Percentiles rank a stretch among this genome's conserved stretches.
Evolutionary conservation across 2,888 invertebrate genomes (phyloP).

Genomic region (Halictus ligatus): DNA sequence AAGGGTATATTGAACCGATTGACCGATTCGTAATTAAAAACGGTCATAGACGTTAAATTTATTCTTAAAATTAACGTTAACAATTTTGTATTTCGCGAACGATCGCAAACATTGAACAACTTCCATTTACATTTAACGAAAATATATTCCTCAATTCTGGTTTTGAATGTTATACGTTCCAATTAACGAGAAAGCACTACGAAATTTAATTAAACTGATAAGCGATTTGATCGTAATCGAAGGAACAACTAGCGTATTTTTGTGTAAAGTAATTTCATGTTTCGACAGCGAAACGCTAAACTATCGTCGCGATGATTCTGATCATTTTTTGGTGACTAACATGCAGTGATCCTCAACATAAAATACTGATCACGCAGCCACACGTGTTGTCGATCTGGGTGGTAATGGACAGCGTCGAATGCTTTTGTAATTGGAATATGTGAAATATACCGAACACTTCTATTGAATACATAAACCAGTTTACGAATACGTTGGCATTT

Average conservation of each 20-base stretch:
- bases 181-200: neutral
- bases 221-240: neutral
- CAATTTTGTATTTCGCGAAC: neutral
- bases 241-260: neutral
- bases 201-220: neutral
- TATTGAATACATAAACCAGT: neutral
- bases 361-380: constrained; percentile 15
- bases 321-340: constrained; percentile 14
- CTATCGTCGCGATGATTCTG: neutral
- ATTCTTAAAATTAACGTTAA: neutral
- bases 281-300: neutral
- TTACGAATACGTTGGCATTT: neutral
- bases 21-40: neutral
- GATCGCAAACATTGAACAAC: neutral
- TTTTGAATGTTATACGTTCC: neutral
- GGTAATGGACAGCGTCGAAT: neutral
- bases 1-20: neutral
- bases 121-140: neutral
- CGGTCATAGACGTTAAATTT: neutral
- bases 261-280: neutral
- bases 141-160: neutral
- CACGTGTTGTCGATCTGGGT: constrained; percentile 3
- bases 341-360: constrained; percentile 20
- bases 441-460: neutral
- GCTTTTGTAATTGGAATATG: too few species aligned